These are phyloP conservation scores for Gerris buenoi DNA, from an alignment of 1,140 invertebrate genomes.

Conservation along the genomic window DNA sequence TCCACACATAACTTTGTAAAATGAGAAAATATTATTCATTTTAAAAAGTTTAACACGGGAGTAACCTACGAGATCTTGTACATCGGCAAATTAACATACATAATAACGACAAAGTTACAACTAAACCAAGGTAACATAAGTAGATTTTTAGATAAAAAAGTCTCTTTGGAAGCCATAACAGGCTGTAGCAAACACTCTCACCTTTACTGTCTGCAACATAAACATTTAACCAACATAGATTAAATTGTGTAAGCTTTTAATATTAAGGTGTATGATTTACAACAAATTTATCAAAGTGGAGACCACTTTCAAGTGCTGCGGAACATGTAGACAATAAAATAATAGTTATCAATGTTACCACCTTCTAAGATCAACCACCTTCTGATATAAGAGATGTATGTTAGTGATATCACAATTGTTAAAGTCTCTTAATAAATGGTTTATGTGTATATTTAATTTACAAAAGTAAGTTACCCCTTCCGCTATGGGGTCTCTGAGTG, in stretches of 20 bases:
- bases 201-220: conserved; percentile 29
- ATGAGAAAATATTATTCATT: too few relatives aligned
- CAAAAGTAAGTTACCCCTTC: too few relatives aligned
- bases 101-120: neutral
- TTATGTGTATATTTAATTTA: too few relatives aligned
- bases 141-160: conserved; percentile 30
- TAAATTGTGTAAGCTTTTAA: too few relatives aligned
- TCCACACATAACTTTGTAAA: too few relatives aligned
- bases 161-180: conserved; percentile 33
- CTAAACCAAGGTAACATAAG: conserved; percentile 11
- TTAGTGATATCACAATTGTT: too few relatives aligned
- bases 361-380: neutral
- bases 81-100: neutral
- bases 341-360: neutral
- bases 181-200: conserved; percentile 31
- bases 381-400: neutral
- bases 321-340: neutral
- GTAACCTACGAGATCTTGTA: neutral
- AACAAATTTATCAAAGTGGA: neutral
- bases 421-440: too few relatives aligned
- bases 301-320: neutral
- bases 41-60: neutral
- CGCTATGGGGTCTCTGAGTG: too few relatives aligned
- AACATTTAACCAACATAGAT: neutral
- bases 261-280: too few relatives aligned